A percentile compares a stretch with the other conserved stretches of the same genome.
These are phyloP conservation scores for Thereva nobilitata DNA, from an alignment of 2,888 invertebrate genomes.

Conservation along the genomic window DNA sequence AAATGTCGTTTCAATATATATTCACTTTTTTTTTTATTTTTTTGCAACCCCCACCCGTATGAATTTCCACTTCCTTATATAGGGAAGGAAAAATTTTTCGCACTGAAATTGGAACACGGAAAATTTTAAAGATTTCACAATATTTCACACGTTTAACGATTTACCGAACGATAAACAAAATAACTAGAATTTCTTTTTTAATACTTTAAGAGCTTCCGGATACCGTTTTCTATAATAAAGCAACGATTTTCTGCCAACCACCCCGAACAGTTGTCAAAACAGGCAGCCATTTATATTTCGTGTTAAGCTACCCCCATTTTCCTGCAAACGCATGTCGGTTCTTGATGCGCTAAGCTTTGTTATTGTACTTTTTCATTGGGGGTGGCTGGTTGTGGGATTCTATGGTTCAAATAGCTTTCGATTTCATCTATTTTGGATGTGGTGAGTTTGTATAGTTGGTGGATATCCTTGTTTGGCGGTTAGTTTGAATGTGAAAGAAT, in stretches of 20 bases:
- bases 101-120: conserved; percentile 20
- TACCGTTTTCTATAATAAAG: conserved; percentile 7
- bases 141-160: background rate
- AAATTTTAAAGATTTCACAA: conserved; percentile 2
- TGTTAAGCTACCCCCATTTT: conserved; percentile 33
- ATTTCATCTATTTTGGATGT: background rate
- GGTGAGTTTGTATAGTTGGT: background rate
- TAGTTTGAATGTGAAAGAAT: background rate
- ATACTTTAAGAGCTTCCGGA: background rate
- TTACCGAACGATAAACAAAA: background rate
- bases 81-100: background rate
- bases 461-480: background rate
- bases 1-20: too few species aligned
- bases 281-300: conserved; percentile 42
- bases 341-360: conserved; percentile 34
- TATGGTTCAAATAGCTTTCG: background rate
- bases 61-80: conserved; percentile 18
- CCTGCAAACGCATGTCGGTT: conserved; percentile 28
- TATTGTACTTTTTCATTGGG: conserved; percentile 25
- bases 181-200: background rate
- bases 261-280: conserved; percentile 41
- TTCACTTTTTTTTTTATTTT: too few species aligned
- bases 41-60: conserved; percentile 12
- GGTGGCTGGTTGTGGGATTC: conserved; percentile 30
- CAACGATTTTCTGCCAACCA: conserved; percentile 21